Evolutionary conservation across 1,140 invertebrate species (phyloP).

Genomic region (Pseudomyrmex dendroicus): DNA sequence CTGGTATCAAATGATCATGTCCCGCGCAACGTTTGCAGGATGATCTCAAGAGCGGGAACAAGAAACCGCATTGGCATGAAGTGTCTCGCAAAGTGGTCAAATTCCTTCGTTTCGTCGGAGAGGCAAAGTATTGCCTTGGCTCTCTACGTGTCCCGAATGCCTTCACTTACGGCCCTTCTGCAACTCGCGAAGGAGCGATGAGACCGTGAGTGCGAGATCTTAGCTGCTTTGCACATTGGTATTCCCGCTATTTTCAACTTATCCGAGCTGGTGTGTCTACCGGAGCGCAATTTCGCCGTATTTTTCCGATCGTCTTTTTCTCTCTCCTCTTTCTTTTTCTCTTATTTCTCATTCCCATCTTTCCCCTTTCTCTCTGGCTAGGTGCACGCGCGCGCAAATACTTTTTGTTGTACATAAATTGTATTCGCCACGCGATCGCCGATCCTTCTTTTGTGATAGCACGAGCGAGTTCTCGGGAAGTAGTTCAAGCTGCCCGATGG

Average conservation of each 20-base stretch:
- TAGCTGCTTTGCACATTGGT: constrained; percentile 73
- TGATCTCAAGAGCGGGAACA: background rate
- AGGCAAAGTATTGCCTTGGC: constrained; percentile 73
- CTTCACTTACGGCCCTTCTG: constrained; percentile 17
- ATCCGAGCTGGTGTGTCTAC: constrained; percentile 28
- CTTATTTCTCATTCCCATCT: background rate
- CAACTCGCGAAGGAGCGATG: constrained; percentile 19
- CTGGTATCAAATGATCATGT: constrained; percentile 2
- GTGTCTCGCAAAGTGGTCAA: constrained; percentile 68
- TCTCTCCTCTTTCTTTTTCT: no score
- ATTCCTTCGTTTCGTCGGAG: constrained; percentile 76
- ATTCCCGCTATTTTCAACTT: constrained; percentile 72
- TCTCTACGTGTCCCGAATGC: constrained; percentile 76
- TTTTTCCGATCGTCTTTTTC: constrained; percentile 47
- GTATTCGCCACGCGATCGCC: constrained; percentile 54
- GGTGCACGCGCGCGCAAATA: background rate
- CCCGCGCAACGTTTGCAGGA: constrained; percentile 53
- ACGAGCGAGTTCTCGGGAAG: constrained; percentile 9
- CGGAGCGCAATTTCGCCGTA: constrained; percentile 64
- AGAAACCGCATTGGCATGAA: constrained; percentile 26
- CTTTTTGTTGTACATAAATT: constrained; percentile 51
- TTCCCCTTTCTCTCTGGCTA: background rate
- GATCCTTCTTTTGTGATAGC: constrained; percentile 49
- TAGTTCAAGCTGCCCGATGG: constrained; percentile 25
- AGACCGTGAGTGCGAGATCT: constrained; percentile 20